These are phyloP conservation scores for Ochropleura leucogaster DNA, from an alignment of 2,888 invertebrate species.

Conservation along the genomic window DNA sequence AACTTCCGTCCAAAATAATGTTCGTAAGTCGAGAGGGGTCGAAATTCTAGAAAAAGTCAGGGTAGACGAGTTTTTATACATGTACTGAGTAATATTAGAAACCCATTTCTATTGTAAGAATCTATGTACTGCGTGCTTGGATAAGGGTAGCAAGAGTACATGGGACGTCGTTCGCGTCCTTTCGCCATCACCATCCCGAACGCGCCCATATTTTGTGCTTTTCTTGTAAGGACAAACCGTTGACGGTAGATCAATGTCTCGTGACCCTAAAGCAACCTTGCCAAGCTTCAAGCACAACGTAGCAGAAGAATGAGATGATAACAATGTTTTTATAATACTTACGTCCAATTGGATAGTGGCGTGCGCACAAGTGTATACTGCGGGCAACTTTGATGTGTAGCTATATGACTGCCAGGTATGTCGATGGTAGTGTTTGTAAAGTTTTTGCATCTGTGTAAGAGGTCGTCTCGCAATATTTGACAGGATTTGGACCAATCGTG, in stretches of 20 bases:
- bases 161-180: no score
- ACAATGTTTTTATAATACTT: constrained; percentile 43
- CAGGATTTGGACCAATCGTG: constrained; percentile 12
- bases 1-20: constrained; percentile 58
- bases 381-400: constrained; percentile 26
- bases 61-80: constrained; percentile 27
- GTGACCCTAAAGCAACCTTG: no score
- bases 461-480: neutral
- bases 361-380: constrained; percentile 19
- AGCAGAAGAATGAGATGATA: constrained; percentile 30
- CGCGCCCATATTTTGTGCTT: no score
- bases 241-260: no score
- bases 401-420: constrained; percentile 28
- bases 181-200: no score
- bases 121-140: constrained; percentile 27
- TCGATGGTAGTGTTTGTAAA: constrained; percentile 27
- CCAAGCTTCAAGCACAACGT: neutral
- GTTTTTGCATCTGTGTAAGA: constrained; percentile 7
- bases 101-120: constrained; percentile 56
- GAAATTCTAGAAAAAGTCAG: constrained; percentile 32
- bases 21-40: constrained; percentile 44
- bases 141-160: neutral
- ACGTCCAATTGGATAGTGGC: constrained; percentile 38
- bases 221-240: no score
- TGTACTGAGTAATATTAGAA: constrained; percentile 48